Conservation (phyloP, 2,113 vertebrate genomes). For the Tamias sibiricus region DNA sequence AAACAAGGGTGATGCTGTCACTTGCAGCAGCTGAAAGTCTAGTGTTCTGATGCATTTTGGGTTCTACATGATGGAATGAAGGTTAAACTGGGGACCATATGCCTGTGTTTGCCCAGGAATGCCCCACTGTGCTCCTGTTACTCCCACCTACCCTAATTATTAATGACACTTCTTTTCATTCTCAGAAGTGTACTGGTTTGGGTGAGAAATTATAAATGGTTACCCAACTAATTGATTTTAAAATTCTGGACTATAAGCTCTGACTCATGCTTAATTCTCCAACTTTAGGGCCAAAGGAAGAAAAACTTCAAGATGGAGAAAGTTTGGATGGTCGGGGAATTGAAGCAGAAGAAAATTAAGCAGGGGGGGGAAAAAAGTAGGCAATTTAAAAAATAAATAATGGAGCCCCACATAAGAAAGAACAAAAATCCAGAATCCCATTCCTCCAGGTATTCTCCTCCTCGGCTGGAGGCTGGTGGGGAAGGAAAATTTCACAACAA, state of each 20-base stretch:
- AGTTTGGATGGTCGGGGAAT: not conserved
- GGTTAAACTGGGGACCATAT: not conserved
- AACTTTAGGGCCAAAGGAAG: not conserved
- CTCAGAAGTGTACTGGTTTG: not conserved
- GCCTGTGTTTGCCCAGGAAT: not conserved
- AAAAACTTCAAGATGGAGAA: not conserved
- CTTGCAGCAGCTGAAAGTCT: accelerated
- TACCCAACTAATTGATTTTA: not conserved
- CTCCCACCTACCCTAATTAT: not conserved
- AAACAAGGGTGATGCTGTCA: not conserved
- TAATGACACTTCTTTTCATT: not conserved
- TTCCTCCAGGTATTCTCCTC: slow-evolving; percentile 57
- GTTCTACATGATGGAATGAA: accelerated
- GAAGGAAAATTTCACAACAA: slow-evolving; percentile 58
- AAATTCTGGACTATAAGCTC: not conserved
- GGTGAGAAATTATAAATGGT: not conserved
- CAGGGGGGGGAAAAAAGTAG: not conserved
- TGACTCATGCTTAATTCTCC: not conserved
- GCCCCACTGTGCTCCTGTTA: not conserved
- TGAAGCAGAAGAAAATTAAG: not conserved
- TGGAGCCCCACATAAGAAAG: not conserved
- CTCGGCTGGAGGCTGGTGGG: not conserved
- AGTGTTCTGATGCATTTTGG: not conserved
- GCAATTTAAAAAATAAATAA: slow-evolving; percentile 19
- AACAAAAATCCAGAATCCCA: not conserved